phyloP scores from a whole-genome alignment of 1,140 invertebrate species.

The Heliconius nattereri region DNA sequence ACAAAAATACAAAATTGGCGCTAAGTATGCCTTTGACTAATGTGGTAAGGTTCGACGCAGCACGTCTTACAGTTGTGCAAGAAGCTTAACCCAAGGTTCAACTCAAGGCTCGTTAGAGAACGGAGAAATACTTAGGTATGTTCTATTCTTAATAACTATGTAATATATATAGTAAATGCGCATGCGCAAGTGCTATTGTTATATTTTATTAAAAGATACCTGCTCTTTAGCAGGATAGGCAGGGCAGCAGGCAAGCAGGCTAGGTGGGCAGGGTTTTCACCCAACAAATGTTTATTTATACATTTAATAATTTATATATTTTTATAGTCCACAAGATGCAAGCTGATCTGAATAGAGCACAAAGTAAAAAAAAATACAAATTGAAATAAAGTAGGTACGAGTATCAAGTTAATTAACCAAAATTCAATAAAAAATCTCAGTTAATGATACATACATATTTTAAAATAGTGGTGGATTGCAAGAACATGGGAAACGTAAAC shows the following conservation, averaged over 20 bases:
- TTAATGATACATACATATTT: not conserved
- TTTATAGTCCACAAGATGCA: no score
- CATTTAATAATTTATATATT: no score
- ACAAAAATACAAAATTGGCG: no score
- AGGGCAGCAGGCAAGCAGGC: no score
- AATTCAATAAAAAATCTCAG: no score
- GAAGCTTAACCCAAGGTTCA: not conserved
- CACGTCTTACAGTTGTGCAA: constrained; percentile 13
- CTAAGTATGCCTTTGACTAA: not conserved
- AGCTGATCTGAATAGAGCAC: no score
- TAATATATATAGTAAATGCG: not conserved
- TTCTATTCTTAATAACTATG: constrained; percentile 7
- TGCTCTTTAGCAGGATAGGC: not conserved
- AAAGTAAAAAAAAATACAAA: no score
- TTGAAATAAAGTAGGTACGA: no score
- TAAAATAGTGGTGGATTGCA: not conserved
- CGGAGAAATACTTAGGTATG: constrained; percentile 13
- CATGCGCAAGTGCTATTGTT: not conserved
- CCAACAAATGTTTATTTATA: no score
- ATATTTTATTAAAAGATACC: not conserved
- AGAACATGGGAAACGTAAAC: not conserved
- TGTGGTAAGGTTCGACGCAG: not conserved
- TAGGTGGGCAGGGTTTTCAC: no score
- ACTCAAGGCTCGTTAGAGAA: constrained; percentile 19
- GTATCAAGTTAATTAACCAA: no score